Evolutionary conservation across 2,797 vertebrate genomes (phyloP), one percentile per base, ranked within the genome.

Genomic region (Amphiprion clarkii): DNA sequence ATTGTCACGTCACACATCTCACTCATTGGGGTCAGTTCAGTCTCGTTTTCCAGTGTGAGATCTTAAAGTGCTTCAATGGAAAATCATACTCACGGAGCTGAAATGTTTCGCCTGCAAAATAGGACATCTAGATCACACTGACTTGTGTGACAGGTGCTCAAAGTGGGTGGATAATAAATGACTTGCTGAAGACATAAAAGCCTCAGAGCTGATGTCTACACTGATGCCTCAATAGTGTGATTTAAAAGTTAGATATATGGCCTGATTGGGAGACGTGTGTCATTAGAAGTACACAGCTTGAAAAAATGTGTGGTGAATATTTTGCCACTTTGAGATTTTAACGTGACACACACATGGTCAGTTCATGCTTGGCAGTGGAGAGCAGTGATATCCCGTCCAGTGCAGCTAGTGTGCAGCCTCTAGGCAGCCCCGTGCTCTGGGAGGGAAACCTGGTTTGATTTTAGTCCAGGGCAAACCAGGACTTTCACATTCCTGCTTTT

Each of bases 401-500:
- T 82, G 77, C 88, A 91, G 90, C 90, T 92, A 86, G 74, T 81
- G 67, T 81, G 81, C 88, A 92, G 86, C 85, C 84, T 89, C 55
- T 23, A 90, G 85, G 82, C 83, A 86, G 78, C 68, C 67, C 79
- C 59, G 77, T 76, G 67, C 71, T 89, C 66, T 73, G 78, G 76
- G 71, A 88, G 75, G 78, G 83, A 90, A 78, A 82, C 82, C 85
- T 84, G 85, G 71, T 89, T 88, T 90, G 86, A 90, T 89, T 92
- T 91, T 76, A 83, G 71, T 82, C 76, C 78, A 88, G 86, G 80
- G 84, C 78, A 90, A 88, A 81, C 74, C 78, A 87, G 79, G 79
- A 86, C 81, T 89, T 89, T 81, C 62, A 78, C 88, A 92, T 92
- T 93, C 89, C 75, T 85, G 74, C 83, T 79, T 89, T 92, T 92